Base-by-base conservation (phyloP, 2,797 vertebrate genomes). In the Halcyon smyrnensis region DNA sequence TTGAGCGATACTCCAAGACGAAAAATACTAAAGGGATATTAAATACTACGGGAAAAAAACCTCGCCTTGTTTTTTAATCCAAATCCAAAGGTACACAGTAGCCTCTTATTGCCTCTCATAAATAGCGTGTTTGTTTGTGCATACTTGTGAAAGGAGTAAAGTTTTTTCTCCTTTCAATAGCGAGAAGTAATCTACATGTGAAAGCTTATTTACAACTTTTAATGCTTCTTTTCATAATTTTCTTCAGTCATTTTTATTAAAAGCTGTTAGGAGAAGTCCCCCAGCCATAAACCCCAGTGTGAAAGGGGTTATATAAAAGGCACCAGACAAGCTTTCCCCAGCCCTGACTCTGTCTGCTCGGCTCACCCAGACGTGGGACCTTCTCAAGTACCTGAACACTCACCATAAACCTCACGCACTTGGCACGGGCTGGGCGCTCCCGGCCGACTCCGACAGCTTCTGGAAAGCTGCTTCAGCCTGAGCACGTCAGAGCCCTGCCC, bases 151-250 rank as follows among this genome's bases (percentile, higher is more conserved):
- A 78, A 73, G 77, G 57, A 88, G 76, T 46, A 19, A 80, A 53
- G 80, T 28, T 86, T 74, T 46, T 86, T 68, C 77, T 32, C 71
- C 50, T 65, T 73, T 78, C 39, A 71, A 45, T 3, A 93, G 51
- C 9, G 1, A n/a, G 75, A 90, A 15, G 73, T 23, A 69, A 82
- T 43, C 63, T 48, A 76, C 51, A 45, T 43, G 57, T 34, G 56
- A 91, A 87, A 84, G 64, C 51, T 89, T 85, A 81, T 89, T 89
- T 89, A 93, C 65, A 80, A 75, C 54, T 78, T 89, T 30, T 87
- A 96, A 91, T 74, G 84, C 73, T 77, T 75, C 94, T 93, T 87
- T 92, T 80, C 92, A 92, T 74, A 14, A 91, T 80, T 88, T 85
- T 71, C 71, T 71, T 56, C 46, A 71, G 36, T 78, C 7, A 36